Evolutionary conservation across 37 sponge, comb jelly and placozoan species (phyloP).

Genomic region (Ephydatia muelleri): DNA sequence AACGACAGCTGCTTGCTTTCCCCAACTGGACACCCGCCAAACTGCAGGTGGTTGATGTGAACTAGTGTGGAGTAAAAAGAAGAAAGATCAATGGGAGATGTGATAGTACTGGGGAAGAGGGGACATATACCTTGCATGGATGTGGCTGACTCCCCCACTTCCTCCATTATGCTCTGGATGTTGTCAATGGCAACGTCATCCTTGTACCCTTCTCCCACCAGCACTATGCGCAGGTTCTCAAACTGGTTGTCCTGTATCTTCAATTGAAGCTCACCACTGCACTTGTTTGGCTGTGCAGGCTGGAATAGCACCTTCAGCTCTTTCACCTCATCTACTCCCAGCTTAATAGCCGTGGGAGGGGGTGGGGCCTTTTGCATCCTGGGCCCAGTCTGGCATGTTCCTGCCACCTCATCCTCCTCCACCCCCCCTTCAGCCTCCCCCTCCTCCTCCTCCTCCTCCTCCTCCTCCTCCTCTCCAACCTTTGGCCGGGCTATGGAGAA

Average conservation of each 20-base stretch:
- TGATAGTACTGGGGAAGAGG: not conserved
- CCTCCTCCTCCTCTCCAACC: not conserved
- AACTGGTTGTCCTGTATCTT: conserved; percentile 83
- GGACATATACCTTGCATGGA: not conserved
- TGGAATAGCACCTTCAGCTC: conserved; percentile 61
- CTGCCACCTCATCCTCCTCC: conserved; percentile 12
- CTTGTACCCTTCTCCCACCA: conserved; percentile 93
- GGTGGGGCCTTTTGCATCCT: conserved; percentile 3
- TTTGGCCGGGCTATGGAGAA: conserved; percentile 42
- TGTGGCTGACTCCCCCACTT: conserved; percentile 6
- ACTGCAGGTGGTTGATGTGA: conserved; percentile 69
- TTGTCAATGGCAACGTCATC: conserved; percentile 82
- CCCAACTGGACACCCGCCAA: conserved; percentile 83
- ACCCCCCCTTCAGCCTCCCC: not conserved
- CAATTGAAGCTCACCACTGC: conserved; percentile 45
- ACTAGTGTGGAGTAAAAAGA: conserved; percentile 24
- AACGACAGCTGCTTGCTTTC: conserved; percentile 83
- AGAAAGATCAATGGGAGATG: not conserved
- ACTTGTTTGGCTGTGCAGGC: conserved; percentile 37
- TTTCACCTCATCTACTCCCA: conserved; percentile 47
- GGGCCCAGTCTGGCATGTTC: not conserved
- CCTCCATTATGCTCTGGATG: conserved; percentile 24
- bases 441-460: no score
- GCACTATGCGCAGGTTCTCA: conserved; percentile 74
- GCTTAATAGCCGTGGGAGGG: conserved; percentile 41